Evolutionary conservation across 2,113 vertebrate genomes (phyloP), one percentile per base, ranked within the genome.

Genomic region (Campylorhamphus procurvoides): DNA sequence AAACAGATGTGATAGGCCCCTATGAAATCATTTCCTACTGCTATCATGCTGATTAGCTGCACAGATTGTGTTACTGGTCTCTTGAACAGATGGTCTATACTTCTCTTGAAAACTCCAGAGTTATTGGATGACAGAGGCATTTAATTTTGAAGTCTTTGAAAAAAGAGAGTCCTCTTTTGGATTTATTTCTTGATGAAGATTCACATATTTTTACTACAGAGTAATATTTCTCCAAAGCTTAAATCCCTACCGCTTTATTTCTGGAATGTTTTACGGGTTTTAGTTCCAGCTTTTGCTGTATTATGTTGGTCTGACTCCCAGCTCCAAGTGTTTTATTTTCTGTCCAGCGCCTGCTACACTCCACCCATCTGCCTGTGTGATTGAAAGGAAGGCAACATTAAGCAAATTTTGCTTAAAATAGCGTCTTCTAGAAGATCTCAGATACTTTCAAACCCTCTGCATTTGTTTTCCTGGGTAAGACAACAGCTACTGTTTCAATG

Each of bases 261-360:
- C 71, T 96, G 94, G 77, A 92, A 87, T 7, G 8, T 37, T 64
- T 95, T 58, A 52, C 31, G 60, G 49, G 35, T 58, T 84, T 90
- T 46, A 29, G 35, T 31, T 86, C 79, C 93, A 91, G 8, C 19
- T 50, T 59, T 42, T 76, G 31, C 79, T 97, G 87, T 28, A 40
- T 87, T 82, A 24, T 78, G 49, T 77, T 81, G 75, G 52, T 82
- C 81, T 91, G 75, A 37, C 77, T 96, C 80, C 63, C 49, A 55
- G 18, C 71, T 58, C 29, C 6, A 28, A 94, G 84, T 79, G 60
- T 77, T 96, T 94, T 89, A 93, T 95, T 94, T 68, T 88, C 39
- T 87, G 19, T 76, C 22, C 28, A 7, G 29, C 64, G 53, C 56
- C 69, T 78, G 83, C 82, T 59, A 20, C 15, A 28, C 52, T 73